phyloP scores from a whole-genome alignment of 2,888 invertebrate genomes.

The Volucella zonaria region DNA sequence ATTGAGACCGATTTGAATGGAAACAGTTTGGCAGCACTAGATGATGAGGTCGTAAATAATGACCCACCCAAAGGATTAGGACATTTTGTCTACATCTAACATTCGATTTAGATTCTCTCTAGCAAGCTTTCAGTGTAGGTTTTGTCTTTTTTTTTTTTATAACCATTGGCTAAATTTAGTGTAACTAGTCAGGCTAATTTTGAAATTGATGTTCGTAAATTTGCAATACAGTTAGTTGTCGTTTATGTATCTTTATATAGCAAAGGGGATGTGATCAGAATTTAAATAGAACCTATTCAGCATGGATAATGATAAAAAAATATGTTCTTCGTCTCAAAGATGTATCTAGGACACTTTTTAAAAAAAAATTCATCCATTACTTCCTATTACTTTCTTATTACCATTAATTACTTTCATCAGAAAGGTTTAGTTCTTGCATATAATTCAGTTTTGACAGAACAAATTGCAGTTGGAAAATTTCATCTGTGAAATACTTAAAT shows the following conservation, averaged over 20 bases:
- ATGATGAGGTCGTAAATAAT: conserved; percentile 81
- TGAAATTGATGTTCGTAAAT: conserved; percentile 27
- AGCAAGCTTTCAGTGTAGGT: neutral
- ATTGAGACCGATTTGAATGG: conserved; percentile 67
- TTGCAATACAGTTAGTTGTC: neutral
- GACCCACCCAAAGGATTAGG: conserved; percentile 82
- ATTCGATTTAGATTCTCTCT: neutral
- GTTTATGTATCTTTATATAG: conserved; percentile 1
- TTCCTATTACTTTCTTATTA: no score
- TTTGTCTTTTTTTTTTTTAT: conserved; percentile 1
- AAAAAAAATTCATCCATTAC: no score
- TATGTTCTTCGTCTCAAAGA: no score
- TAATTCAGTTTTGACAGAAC: no score
- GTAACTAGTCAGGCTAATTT: conserved; percentile 31
- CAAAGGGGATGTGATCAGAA: neutral
- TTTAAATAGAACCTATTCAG: no score
- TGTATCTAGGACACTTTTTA: no score
- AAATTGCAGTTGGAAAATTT: no score
- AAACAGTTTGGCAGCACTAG: conserved; percentile 49
- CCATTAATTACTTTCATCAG: no score
- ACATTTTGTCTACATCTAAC: conserved; percentile 82
- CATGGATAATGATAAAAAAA: no score
- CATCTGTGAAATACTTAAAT: no score
- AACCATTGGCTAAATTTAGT: conserved; percentile 31
- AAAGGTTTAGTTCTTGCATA: no score